Percentiles rank a stretch among this genome's conserved stretches.
Evolutionary conservation across 2,797 vertebrate species (phyloP).

Genomic region (Coracias cyanogaster): DNA sequence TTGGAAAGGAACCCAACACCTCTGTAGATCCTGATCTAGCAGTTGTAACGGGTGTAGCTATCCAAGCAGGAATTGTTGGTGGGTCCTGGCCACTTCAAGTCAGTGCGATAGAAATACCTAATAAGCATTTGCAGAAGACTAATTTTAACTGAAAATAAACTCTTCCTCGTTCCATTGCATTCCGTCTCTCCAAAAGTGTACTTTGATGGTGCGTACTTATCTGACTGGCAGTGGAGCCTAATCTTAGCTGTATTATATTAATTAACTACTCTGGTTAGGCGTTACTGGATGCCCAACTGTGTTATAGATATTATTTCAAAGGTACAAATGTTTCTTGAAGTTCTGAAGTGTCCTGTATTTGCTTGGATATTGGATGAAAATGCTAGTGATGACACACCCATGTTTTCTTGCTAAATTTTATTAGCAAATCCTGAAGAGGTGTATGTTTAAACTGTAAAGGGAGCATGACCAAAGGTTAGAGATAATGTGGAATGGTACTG

Average conservation of each 20-base stretch:
- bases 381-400: background rate
- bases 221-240: background rate
- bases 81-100: conserved; percentile 98
- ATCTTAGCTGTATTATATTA: background rate
- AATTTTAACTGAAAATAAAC: conserved; percentile 87
- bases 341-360: background rate
- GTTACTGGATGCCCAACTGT: background rate
- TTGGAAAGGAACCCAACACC: conserved; percentile 95
- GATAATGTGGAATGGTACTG: background rate
- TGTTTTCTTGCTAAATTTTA: conserved; percentile 69
- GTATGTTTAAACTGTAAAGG: conserved; percentile 19
- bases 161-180: background rate
- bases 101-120: conserved; percentile 96
- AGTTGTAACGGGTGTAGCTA: conserved; percentile 93
- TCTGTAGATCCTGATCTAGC: conserved; percentile 96
- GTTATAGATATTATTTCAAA: conserved; percentile 5
- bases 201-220: background rate
- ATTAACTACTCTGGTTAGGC: background rate
- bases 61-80: conserved; percentile 96
- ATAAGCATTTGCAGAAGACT: conserved; percentile 91
- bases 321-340: conserved; percentile 4
- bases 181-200: background rate
- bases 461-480: conserved; percentile 42
- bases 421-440: conserved; percentile 60
- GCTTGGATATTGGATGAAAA: conserved; percentile 18